Evolutionary conservation across 2,888 invertebrate genomes (phyloP), one percentile per base, ranked within the genome.

Genomic region (Drosophila stalkeri): DNA sequence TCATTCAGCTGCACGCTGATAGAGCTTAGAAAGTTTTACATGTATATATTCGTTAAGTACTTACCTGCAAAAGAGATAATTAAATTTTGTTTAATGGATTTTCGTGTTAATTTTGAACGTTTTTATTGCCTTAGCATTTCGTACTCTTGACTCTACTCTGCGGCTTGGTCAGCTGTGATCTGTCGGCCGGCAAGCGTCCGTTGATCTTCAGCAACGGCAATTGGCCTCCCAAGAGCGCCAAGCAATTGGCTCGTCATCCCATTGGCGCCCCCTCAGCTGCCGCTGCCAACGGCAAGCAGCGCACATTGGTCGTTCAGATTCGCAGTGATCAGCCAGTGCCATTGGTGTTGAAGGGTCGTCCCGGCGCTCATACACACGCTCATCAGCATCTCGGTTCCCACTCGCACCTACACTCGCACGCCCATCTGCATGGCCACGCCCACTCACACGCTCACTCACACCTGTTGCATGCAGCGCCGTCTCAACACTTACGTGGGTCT

Each of bases 261-360:
- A 8, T 77, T 3, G 86, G 67, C 14, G 37, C 35, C 6, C 43
- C 57, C n/a, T 57, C 43, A 6, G 65, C 60, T 16, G 55, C 68
- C 5, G 52, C 57, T 3, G 8, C 33, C 23, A 18, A 47, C 5
- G 89, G 76, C 12, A 91, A 91, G 41, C 91, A 91, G 55, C 89
- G 92, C 46, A 92, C 92, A 0, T 56, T 93, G 23, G 92, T 93
- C 3, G 89, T 93, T 1, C 93, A 93, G 79, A 92, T 93, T 44
- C 92, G 93, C 27, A 93, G 93, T 63, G 92, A 93, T 74, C 90
- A 92, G 67, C 91, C 91, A 2, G 92, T 91, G 4, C 93, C 92
- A 0, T 72, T 93, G 55, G 88, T 93, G 0, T 61, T 93, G 1
- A 93, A 92, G 73, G 89, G 92, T 33, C 91, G 91, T 4, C 87